Conservation (phyloP, 2,888 invertebrate genomes). For the Brachypalpus laphriformis region DNA sequence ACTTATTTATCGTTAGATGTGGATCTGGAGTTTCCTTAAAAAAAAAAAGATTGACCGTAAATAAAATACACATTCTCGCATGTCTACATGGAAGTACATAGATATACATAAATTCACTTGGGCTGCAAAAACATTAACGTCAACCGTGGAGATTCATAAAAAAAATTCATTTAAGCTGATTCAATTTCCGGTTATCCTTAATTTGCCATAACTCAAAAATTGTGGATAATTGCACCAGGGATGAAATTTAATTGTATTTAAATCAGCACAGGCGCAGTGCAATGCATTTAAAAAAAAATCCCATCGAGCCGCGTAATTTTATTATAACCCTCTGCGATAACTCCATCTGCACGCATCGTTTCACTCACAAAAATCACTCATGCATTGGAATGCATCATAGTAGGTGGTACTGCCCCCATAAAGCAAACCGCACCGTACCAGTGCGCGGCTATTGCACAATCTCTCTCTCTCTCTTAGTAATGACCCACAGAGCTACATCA, state of each 20-base stretch:
- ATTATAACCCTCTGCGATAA: conserved; percentile 1
- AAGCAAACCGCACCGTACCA: neutral
- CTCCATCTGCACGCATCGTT: conserved; percentile 42
- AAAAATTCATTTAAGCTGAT: neutral
- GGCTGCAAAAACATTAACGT: neutral
- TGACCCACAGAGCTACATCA: conserved; percentile 47
- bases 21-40: too few relatives aligned
- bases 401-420: neutral
- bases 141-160: neutral
- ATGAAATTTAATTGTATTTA: conserved; percentile 4
- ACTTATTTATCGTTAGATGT: too few relatives aligned
- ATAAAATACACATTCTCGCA: too few relatives aligned
- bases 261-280: neutral
- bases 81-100: too few relatives aligned
- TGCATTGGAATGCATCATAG: conserved; percentile 18
- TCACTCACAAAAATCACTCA: conserved; percentile 42
- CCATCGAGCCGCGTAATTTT: neutral
- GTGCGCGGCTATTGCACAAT: conserved; percentile 22
- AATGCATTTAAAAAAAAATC: neutral
- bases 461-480: conserved; percentile 1
- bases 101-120: too few relatives aligned
- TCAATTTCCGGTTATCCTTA: neutral
- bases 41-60: too few relatives aligned
- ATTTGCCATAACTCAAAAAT: neutral
- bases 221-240: neutral